These are phyloP conservation scores for Danio choprae DNA, from an alignment of 2,797 vertebrate species.

Conservation along the genomic window DNA sequence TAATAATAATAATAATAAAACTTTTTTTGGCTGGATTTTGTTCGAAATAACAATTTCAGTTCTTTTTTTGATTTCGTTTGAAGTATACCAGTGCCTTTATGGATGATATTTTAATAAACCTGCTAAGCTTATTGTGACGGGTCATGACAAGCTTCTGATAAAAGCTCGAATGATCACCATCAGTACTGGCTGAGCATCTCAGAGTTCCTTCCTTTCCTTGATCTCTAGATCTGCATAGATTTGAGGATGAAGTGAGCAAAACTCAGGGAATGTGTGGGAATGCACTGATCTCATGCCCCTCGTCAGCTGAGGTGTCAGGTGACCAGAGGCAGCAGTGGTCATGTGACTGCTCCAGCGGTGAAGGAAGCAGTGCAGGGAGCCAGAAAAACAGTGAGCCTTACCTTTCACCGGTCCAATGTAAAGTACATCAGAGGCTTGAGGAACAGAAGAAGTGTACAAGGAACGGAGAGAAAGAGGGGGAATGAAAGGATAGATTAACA, in stretches of 20 bases:
- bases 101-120: not conserved
- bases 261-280: conserved; percentile 3
- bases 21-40: too few species aligned
- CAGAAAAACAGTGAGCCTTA: conserved; percentile 84
- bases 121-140: not conserved
- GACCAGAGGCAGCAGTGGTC: conserved; percentile 68
- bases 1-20: too few species aligned
- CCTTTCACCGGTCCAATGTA: conserved; percentile 99
- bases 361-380: conserved; percentile 69
- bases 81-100: too few species aligned
- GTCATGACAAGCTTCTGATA: not conserved
- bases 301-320: conserved; percentile 55
- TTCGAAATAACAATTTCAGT: too few species aligned
- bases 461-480: conserved; percentile 72
- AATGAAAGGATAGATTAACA: conserved; percentile 69
- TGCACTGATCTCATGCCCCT: conserved; percentile 28
- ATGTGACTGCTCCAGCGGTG: conserved; percentile 69
- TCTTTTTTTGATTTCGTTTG: too few species aligned
- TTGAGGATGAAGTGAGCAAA: conserved; percentile 36
- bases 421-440: conserved; percentile 97
- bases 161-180: not conserved
- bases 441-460: conserved; percentile 72
- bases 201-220: too few species aligned
- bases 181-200: not conserved
- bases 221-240: not conserved